Evolutionary conservation across 2,888 invertebrate genomes (phyloP).

Genomic region (Pachydiplax longipennis): DNA sequence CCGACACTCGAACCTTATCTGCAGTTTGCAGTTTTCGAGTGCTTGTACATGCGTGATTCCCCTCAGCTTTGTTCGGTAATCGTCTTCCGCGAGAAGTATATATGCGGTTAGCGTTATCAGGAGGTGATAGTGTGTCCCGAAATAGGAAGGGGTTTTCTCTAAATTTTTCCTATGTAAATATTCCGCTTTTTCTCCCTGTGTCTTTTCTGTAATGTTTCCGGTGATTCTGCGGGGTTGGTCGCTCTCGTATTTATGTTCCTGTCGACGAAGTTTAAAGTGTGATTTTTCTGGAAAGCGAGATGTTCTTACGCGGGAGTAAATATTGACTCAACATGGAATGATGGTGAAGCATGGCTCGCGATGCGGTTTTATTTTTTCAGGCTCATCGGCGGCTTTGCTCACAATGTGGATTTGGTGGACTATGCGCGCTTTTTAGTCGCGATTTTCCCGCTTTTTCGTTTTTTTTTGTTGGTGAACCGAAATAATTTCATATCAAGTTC

Average conservation of each 20-base stretch:
- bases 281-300: not conserved
- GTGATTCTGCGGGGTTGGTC: too few relatives aligned
- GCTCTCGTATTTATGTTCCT: too few relatives aligned
- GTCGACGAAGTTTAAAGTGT: not conserved
- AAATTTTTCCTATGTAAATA: not conserved
- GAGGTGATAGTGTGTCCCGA: not conserved
- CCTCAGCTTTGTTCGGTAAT: not conserved
- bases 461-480: too few relatives aligned
- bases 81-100: not conserved
- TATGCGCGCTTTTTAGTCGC: too few relatives aligned
- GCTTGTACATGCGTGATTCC: not conserved
- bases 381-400: too few relatives aligned
- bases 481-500: too few relatives aligned
- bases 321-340: not conserved
- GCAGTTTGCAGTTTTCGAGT: not conserved
- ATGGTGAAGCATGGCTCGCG: too few relatives aligned
- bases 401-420: too few relatives aligned
- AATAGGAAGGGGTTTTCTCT: not conserved
- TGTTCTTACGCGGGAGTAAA: not conserved
- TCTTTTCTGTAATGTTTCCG: too few relatives aligned
- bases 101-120: not conserved
- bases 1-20: constrained; percentile 15
- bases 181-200: not conserved
- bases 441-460: too few relatives aligned
- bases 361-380: too few relatives aligned